Evolutionary conservation across 2,113 vertebrate species (phyloP).

Genomic region (Osmerus mordax): DNA sequence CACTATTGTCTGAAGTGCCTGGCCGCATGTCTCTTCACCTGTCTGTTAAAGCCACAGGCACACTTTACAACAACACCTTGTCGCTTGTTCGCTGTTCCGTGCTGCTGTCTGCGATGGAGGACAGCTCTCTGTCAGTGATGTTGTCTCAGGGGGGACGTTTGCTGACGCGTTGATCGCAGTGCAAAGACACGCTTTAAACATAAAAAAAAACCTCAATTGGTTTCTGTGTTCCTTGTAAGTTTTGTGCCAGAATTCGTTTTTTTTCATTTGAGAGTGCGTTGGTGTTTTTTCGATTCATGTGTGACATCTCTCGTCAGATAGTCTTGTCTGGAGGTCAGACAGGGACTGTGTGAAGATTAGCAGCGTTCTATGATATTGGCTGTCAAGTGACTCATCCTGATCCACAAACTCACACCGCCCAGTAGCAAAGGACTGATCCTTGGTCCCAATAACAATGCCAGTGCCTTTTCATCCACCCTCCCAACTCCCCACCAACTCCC

Average conservation of each 20-base stretch:
- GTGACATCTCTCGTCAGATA: no score
- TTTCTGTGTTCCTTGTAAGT: neutral
- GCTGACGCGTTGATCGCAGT: neutral
- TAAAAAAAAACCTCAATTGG: neutral
- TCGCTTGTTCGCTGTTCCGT: slow-evolving; percentile 4
- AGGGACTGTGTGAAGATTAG: neutral
- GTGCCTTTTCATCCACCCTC: no score
- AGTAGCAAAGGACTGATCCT: neutral
- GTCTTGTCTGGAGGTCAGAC: no score
- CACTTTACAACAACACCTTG: no score
- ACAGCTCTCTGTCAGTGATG: neutral
- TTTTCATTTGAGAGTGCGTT: no score
- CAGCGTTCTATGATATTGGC: neutral
- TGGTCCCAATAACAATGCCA: neutral
- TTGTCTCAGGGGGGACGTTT: neutral
- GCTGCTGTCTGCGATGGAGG: neutral
- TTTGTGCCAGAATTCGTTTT: neutral
- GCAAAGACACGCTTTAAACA: neutral
- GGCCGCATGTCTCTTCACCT: no score
- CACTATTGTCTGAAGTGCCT: no score
- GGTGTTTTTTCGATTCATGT: no score
- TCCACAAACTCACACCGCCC: neutral
- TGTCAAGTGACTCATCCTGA: neutral
- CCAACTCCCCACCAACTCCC: no score
- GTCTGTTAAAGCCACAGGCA: no score